Base-by-base conservation (phyloP, 1,140 invertebrate species). In the Trachymyrmex cornetzi region DNA sequence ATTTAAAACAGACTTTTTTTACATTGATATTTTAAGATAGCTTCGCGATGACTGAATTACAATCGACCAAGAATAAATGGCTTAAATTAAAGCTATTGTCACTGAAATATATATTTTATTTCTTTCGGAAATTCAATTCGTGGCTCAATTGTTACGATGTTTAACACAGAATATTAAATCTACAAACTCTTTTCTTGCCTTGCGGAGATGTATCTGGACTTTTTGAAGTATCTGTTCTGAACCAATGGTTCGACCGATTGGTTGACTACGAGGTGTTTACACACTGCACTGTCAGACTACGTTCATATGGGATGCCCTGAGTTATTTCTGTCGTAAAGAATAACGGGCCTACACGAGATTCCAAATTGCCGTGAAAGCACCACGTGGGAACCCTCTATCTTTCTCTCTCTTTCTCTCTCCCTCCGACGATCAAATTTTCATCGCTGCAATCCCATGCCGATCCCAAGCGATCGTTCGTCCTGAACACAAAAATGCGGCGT, bases 191-290 rank as follows among this genome's bases (percentile, higher is more conserved):
- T 61, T 12, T 55, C 14, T 24, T 63, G 30, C 38, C 16, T 24
- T 11, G 4, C 3, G 19, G 9, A 19, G 48, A 22, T 61, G 16
- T 12, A 1, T 74, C 69, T 22, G 53, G 19, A 84, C 38, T 63
- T 48, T 48, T n/a, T 44, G 14, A 19, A 14, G 14, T 55, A 72
- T 74, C 80, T 44, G 12, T 24, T 61, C 44, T n/a, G n/a, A n/a
- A n/a, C n/a, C 67, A 44, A 19, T 55, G 44, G n/a, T 16, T 7
- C 24, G 30, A 59, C 44, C 82, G 48, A 85, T 57, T 66, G 63
- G 85, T 34, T 66, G 64, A 84, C 77, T 71, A 81, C 53, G 63
- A 64, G 67, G 67, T 88, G 87, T 84, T 87, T 88, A 74, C 66
- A 69, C 4, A 38, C 24, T 27, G 24, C 34, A 44, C 77, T 80